Evolutionary conservation across 2,888 invertebrate genomes (phyloP).

Genomic region (Eulithis testata): DNA sequence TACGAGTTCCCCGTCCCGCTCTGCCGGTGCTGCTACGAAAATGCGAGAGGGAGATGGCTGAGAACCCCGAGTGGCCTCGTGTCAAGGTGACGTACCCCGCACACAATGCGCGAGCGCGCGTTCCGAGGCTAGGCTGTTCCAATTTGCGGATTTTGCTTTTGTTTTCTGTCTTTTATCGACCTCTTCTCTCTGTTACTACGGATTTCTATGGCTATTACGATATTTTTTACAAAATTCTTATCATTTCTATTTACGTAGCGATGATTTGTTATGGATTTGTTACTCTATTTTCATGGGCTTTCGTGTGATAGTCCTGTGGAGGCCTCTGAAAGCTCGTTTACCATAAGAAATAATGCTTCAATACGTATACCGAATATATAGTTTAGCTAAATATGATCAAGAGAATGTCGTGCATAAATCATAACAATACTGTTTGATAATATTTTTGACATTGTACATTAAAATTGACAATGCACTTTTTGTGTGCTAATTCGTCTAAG

Average conservation of each 20-base stretch:
- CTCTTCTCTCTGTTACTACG: constrained; percentile 17
- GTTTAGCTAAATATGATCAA: too few relatives aligned
- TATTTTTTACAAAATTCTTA: not conserved
- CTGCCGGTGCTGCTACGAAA: constrained; percentile 59
- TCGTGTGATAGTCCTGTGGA: not conserved
- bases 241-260: not conserved
- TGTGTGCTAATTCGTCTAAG: too few relatives aligned
- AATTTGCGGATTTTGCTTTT: constrained; percentile 51
- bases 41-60: constrained; percentile 58
- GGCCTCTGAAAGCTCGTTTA: not conserved
- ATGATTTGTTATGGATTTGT: not conserved
- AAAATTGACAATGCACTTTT: too few relatives aligned
- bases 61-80: constrained; percentile 75
- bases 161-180: constrained; percentile 42
- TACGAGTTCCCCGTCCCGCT: constrained; percentile 69
- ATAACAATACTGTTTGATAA: too few relatives aligned
- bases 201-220: not conserved
- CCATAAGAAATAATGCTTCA: not conserved
- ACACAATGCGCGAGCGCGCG: constrained; percentile 50
- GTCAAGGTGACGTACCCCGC: constrained; percentile 80
- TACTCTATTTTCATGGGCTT: not conserved
- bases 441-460: too few relatives aligned
- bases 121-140: constrained; percentile 52
- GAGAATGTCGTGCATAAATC: too few relatives aligned
- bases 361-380: too few relatives aligned